phyloP scores from a whole-genome alignment of 2,888 invertebrate species.

The Physocephala rufipes region DNA sequence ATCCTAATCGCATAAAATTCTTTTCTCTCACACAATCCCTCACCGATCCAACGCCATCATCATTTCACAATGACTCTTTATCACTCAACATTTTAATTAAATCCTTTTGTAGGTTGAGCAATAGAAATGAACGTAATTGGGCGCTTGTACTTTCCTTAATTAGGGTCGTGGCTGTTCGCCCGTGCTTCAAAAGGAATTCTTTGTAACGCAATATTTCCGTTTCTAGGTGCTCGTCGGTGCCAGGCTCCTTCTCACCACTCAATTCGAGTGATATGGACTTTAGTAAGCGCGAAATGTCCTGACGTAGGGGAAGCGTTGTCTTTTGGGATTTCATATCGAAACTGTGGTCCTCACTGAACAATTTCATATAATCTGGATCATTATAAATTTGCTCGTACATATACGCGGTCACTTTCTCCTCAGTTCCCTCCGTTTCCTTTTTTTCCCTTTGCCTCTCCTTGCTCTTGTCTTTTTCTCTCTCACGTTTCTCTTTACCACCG shows the following conservation, averaged over 20 bases:
- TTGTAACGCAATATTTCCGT: slow-evolving; percentile 53
- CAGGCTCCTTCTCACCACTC: slow-evolving; percentile 48
- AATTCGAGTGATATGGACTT: slow-evolving; percentile 53
- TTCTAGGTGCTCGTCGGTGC: slow-evolving; percentile 51
- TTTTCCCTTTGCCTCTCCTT: neutral
- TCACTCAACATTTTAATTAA: slow-evolving; percentile 52
- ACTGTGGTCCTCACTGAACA: neutral
- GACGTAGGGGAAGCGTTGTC: slow-evolving; percentile 33
- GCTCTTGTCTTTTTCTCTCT: neutral
- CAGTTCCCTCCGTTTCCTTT: neutral
- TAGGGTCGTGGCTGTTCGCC: slow-evolving; percentile 30
- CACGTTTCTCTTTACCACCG: neutral
- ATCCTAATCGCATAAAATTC: no score
- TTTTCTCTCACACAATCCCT: no score
- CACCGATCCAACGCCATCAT: no score
- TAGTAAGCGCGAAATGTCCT: slow-evolving; percentile 39
- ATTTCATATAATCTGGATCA: neutral
- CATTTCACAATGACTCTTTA: neutral
- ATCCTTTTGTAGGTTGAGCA: slow-evolving; percentile 58
- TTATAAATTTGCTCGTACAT: neutral
- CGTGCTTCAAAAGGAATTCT: slow-evolving; percentile 45
- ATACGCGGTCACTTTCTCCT: neutral
- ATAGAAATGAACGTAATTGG: slow-evolving; percentile 52
- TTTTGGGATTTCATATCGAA: neutral
- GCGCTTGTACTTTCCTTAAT: slow-evolving; percentile 34